Evolutionary conservation across 2,797 vertebrate species (phyloP).

Genomic region (Hephaestus fuliginosus): DNA sequence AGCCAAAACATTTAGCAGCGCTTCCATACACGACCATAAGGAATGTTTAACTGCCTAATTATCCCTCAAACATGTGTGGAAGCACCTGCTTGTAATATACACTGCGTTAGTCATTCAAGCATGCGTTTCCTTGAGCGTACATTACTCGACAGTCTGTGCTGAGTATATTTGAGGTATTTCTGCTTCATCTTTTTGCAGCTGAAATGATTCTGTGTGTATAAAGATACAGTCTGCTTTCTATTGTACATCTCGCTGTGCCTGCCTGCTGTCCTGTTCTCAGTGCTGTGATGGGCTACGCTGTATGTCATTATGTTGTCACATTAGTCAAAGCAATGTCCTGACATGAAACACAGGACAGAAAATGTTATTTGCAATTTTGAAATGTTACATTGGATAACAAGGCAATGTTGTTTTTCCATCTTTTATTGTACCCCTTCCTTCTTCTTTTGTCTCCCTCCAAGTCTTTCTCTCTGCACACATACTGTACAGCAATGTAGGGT

Average conservation of each 20-base stretch:
- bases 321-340: not conserved
- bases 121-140: constrained; percentile 53
- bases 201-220: not conserved
- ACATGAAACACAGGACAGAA: not conserved
- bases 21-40: constrained; percentile 14
- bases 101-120: constrained; percentile 35
- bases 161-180: constrained; percentile 20
- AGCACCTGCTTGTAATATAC: constrained; percentile 53
- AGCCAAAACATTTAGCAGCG: constrained; percentile 6
- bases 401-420: not conserved
- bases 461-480: not conserved
- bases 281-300: not conserved
- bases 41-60: constrained; percentile 39
- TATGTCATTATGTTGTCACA: not conserved
- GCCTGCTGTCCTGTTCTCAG: not conserved
- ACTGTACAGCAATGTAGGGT: not conserved
- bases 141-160: constrained; percentile 17
- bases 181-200: constrained; percentile 28
- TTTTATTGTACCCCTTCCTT: not conserved
- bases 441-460: not conserved
- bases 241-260: not conserved
- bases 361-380: not conserved
- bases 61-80: constrained; percentile 41
- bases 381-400: not conserved
- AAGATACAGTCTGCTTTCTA: not conserved